A percentile compares a stretch with the other conserved stretches of the same genome.
phyloP scores from a whole-genome alignment of 2,888 invertebrate genomes.

The Polydrusus pterygomalis region DNA sequence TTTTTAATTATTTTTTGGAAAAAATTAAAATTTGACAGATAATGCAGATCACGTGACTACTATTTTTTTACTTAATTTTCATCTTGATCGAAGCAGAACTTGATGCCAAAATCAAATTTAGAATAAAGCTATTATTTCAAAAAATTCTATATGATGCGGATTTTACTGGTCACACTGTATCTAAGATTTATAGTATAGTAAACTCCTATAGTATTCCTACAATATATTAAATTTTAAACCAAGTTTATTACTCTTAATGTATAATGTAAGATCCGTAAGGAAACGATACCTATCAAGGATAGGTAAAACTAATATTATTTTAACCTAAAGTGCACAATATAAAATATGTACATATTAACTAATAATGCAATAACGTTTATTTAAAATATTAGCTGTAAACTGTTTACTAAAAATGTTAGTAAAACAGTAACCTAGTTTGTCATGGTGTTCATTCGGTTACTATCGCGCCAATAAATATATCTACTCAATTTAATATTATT shows the following conservation, averaged over 20 bases:
- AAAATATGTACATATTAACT: not conserved
- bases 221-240: conserved; percentile 2
- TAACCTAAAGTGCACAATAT: not conserved
- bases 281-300: not conserved
- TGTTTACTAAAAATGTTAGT: conserved; percentile 9
- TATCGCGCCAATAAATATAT: not conserved
- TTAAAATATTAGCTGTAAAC: conserved; percentile 5
- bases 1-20: too few species aligned
- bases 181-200: too few species aligned
- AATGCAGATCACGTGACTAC: too few species aligned
- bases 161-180: too few species aligned
- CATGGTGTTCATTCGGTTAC: not conserved
- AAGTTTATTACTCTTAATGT: not conserved
- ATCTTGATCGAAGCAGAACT: too few species aligned
- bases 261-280: not conserved
- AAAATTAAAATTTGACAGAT: too few species aligned
- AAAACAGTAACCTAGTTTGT: conserved; percentile 6
- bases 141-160: too few species aligned
- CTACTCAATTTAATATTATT: too few species aligned
- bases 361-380: conserved; percentile 20
- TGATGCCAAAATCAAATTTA: too few species aligned
- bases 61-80: too few species aligned
- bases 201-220: too few species aligned
- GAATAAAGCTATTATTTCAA: too few species aligned
- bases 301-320: conserved; percentile 4